A percentile compares a stretch with the other conserved stretches of the same genome.
These are phyloP conservation scores for Eudemis profundana DNA, from an alignment of 2,888 invertebrate genomes.

Conservation along the genomic window DNA sequence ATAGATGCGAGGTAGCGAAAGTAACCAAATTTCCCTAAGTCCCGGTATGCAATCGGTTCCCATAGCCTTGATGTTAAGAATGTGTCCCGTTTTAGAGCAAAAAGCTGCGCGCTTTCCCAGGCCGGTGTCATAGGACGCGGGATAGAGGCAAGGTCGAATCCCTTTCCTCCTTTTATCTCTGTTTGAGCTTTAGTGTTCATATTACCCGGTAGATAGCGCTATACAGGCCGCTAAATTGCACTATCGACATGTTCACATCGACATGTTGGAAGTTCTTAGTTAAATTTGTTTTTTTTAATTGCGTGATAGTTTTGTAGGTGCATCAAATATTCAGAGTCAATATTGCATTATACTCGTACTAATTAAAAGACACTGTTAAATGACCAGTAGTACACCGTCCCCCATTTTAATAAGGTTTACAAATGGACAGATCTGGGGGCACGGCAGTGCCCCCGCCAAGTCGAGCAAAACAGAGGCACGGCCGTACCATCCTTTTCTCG, in stretches of 20 bases:
- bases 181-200: neutral
- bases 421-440: no score
- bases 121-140: conserved; percentile 66
- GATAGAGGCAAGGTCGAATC: conserved; percentile 52
- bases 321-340: no score
- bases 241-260: neutral
- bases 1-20: conserved; percentile 17
- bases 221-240: neutral
- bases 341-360: no score
- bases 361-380: no score
- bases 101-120: conserved; percentile 81
- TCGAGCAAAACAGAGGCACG: no score
- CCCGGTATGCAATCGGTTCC: conserved; percentile 81
- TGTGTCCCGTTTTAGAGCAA: conserved; percentile 71
- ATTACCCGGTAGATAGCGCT: conserved; percentile 12
- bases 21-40: conserved; percentile 67
- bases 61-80: conserved; percentile 78
- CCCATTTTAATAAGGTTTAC: no score
- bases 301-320: no score
- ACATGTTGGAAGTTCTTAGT: no score
- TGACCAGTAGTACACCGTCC: no score
- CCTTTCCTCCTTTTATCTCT: conserved; percentile 15
- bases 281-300: no score
- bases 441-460: no score
- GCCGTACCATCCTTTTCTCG: no score